Conservation (phyloP, 2,888 invertebrate species). For the Linnaemya tessellans region DNA sequence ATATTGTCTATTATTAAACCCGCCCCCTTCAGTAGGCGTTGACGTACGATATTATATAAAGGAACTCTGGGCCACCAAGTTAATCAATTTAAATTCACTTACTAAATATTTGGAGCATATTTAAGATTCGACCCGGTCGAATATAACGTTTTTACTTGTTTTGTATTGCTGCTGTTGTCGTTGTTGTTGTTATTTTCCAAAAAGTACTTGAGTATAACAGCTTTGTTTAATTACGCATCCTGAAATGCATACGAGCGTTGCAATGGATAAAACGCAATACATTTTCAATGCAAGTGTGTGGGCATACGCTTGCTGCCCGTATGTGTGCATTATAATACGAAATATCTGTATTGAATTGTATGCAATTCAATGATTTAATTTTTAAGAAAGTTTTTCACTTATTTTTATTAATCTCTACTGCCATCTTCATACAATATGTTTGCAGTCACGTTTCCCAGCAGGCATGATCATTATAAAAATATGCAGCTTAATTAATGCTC, state of each 20-base stretch:
- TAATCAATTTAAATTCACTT: no score
- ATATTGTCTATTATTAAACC: no score
- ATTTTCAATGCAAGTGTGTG: conserved; percentile 3
- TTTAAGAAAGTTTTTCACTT: conserved; percentile 45
- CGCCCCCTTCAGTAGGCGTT: no score
- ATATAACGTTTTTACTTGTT: no score
- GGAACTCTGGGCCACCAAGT: no score
- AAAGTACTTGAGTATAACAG: conserved; percentile 62
- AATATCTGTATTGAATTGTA: neutral
- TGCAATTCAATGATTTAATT: conserved; percentile 47
- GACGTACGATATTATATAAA: no score
- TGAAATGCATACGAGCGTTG: conserved; percentile 59
- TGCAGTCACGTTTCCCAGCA: neutral
- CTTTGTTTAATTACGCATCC: conserved; percentile 69
- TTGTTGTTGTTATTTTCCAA: neutral
- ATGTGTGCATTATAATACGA: conserved; percentile 4
- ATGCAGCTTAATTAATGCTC: neutral
- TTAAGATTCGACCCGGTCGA: no score
- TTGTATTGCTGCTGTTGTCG: no score
- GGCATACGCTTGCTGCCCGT: neutral
- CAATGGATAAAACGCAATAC: conserved; percentile 53
- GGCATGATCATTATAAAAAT: neutral
- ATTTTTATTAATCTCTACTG: conserved; percentile 5
- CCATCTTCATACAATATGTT: neutral
- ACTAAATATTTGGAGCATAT: no score